These are phyloP conservation scores for Saccostrea cuccullata DNA, from an alignment of 1,140 invertebrate species.

Conservation along the genomic window DNA sequence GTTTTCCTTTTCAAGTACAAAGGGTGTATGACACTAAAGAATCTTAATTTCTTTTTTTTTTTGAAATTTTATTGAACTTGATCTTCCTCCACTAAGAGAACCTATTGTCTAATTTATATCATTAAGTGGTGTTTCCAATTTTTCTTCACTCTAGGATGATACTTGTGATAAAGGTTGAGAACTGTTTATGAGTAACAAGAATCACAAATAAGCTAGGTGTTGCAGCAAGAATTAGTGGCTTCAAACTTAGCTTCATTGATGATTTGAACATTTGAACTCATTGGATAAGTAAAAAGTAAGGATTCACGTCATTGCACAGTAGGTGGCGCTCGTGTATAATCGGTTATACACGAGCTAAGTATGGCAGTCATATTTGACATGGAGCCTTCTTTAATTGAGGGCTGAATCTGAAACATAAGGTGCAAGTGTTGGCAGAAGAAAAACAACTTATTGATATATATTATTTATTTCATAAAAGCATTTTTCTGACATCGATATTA, in stretches of 20 bases:
- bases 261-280: no score
- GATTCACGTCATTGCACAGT: background rate
- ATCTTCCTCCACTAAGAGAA: conserved; percentile 13
- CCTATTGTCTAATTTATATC: background rate
- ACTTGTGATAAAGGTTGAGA: background rate
- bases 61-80: background rate
- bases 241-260: no score
- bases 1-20: conserved; percentile 3
- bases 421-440: background rate
- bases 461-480: background rate
- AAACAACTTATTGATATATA: background rate
- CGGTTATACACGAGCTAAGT: background rate
- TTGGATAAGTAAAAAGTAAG: no score
- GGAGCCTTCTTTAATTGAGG: background rate
- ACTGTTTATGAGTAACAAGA: background rate
- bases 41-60: background rate
- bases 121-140: background rate
- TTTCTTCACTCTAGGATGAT: background rate
- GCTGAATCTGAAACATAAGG: background rate
- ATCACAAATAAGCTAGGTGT: no score
- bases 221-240: no score
- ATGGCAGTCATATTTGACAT: conserved; percentile 11
- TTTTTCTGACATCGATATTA: background rate
- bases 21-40: background rate
- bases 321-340: background rate